Evolutionary conservation across 2,888 invertebrate species (phyloP).

Genomic region (Yponomeuta plumbellus): DNA sequence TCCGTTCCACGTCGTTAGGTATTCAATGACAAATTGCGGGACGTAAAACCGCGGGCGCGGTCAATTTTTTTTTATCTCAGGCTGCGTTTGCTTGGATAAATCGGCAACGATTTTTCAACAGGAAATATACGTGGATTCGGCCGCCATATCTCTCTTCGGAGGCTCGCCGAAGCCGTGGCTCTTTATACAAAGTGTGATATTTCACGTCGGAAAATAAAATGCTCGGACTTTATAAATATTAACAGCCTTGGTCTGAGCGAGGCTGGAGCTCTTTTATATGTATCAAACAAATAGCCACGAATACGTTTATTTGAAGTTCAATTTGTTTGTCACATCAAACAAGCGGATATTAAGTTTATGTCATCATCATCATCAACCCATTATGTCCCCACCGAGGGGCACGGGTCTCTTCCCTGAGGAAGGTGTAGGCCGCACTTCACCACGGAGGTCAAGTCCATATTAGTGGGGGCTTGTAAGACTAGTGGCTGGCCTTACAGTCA

Average conservation of each 20-base stretch:
- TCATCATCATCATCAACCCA: no score
- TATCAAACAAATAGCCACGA: no score
- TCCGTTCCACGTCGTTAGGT: conserved; percentile 18
- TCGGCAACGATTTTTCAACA: conserved; percentile 45
- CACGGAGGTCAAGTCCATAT: no score
- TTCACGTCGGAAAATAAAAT: background rate
- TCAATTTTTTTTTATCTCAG: conserved; percentile 56
- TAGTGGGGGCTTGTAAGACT: no score
- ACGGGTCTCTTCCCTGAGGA: no score
- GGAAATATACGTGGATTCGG: conserved; percentile 59
- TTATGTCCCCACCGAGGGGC: no score
- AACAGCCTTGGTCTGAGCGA: background rate
- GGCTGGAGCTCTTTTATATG: background rate
- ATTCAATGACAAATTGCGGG: conserved; percentile 17
- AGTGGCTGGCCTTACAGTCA: no score
- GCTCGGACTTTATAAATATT: conserved; percentile 3
- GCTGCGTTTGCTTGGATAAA: conserved; percentile 53
- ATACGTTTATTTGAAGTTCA: no score
- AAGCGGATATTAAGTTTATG: no score
- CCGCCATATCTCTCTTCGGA: conserved; percentile 44
- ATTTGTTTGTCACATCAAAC: no score
- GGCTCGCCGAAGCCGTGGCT: conserved; percentile 28
- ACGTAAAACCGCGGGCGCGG: conserved; percentile 36
- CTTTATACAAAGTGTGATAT: background rate
- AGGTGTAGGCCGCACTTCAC: no score